These are phyloP conservation scores for Periophthalmus magnuspinnatus DNA, from an alignment of 2,797 vertebrate genomes.

Conservation along the genomic window DNA sequence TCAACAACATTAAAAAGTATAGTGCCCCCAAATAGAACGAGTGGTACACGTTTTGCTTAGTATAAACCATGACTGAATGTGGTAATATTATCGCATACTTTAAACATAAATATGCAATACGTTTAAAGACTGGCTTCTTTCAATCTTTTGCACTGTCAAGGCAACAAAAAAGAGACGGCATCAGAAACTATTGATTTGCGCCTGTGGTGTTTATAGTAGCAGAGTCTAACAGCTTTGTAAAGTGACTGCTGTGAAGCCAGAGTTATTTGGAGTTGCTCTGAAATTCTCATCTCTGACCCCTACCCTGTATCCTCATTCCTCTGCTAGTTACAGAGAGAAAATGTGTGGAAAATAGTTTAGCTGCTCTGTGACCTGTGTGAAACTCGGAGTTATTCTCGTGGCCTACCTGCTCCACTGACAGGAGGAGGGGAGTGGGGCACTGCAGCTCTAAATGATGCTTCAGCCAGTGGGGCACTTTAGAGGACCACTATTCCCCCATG, in stretches of 20 bases:
- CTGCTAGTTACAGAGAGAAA: conserved; percentile 36
- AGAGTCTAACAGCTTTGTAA: conserved; percentile 7
- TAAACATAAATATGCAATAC: conserved; percentile 5
- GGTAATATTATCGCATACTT: conserved; percentile 34
- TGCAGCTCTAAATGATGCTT: conserved; percentile 49
- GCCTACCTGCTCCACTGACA: conserved; percentile 25
- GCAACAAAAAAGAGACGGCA: neutral
- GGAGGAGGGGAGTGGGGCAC: conserved; percentile 29
- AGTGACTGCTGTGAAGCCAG: conserved; percentile 6
- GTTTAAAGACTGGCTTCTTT: neutral
- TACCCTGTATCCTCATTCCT: too few relatives aligned
- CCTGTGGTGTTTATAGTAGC: conserved; percentile 3
- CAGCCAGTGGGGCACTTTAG: conserved; percentile 51
- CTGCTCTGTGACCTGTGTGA: conserved; percentile 60
- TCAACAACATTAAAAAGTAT: conserved; percentile 44
- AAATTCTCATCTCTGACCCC: conserved; percentile 48
- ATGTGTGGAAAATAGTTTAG: conserved; percentile 46
- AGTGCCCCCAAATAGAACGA: conserved; percentile 52
- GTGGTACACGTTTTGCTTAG: neutral
- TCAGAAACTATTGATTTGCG: neutral
- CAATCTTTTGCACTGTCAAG: conserved; percentile 17
- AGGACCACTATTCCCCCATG: conserved; percentile 34
- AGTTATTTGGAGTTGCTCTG: conserved; percentile 48
- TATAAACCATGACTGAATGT: conserved; percentile 1
- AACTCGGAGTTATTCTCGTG: conserved; percentile 20